Conservation (phyloP, 2,888 invertebrate species). For the Cryptocephalus moraei region DNA sequence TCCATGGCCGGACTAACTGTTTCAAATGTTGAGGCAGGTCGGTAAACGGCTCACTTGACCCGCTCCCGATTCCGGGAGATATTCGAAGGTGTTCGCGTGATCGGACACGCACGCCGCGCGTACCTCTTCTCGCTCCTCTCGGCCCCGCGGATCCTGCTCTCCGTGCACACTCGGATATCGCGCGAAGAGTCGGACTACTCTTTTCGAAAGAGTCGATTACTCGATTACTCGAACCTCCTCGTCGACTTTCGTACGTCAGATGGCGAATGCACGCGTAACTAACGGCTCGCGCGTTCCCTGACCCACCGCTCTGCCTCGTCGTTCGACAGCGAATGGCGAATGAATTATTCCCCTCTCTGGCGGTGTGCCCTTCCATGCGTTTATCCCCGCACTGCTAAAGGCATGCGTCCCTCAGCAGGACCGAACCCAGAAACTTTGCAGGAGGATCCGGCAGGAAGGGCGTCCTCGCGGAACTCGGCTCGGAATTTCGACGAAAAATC, state of each 20-base stretch:
- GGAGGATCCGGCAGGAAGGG: too few relatives aligned
- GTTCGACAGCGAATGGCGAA: conserved; percentile 7
- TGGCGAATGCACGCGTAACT: too few relatives aligned
- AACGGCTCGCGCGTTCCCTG: too few relatives aligned
- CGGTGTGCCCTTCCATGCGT: conserved; percentile 21
- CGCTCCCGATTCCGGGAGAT: conserved; percentile 1
- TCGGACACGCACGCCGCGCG: neutral
- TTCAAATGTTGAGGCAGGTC: conserved; percentile 37
- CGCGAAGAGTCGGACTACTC: too few relatives aligned
- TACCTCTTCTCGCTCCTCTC: too few relatives aligned
- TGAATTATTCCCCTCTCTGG: conserved; percentile 12
- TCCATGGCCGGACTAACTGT: conserved; percentile 35
- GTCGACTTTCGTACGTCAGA: too few relatives aligned
- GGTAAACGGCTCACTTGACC: conserved; percentile 18
- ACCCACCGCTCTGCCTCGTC: neutral
- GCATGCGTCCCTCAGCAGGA: conserved; percentile 24
- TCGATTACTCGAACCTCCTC: too few relatives aligned
- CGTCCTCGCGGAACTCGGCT: too few relatives aligned
- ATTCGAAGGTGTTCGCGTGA: neutral
- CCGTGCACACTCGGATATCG: too few relatives aligned
- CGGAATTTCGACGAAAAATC: too few relatives aligned
- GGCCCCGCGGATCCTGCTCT: too few relatives aligned
- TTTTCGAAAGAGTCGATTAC: too few relatives aligned
- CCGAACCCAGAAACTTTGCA: neutral
- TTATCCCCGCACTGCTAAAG: conserved; percentile 27